phyloP scores from a whole-genome alignment of 2,113 vertebrate species.

The Gallinago paraguaiae region DNA sequence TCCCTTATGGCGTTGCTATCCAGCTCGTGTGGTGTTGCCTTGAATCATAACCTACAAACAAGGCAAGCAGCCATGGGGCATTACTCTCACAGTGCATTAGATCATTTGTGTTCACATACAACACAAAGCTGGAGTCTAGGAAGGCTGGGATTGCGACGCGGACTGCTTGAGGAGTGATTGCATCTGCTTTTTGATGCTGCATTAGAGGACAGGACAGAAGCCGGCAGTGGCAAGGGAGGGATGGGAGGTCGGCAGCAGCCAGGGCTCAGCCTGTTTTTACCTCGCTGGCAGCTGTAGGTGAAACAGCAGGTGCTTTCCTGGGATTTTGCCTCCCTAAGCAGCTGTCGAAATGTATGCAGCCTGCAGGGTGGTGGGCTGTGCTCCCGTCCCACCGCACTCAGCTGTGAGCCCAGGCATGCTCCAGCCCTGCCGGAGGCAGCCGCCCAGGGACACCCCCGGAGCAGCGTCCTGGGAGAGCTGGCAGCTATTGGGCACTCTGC shows the following conservation, averaged over 20 bases:
- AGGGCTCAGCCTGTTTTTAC: not conserved
- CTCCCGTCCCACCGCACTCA: accelerated
- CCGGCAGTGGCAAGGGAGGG: accelerated
- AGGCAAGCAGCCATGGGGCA: not conserved
- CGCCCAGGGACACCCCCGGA: not conserved
- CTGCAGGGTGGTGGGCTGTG: accelerated
- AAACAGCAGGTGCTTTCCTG: constrained; percentile 35
- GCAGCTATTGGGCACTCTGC: not conserved
- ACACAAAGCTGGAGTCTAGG: not conserved
- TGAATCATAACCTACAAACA: not conserved
- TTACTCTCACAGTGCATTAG: not conserved
- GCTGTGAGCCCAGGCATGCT: not conserved
- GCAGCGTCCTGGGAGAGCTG: not conserved
- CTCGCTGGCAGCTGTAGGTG: constrained; percentile 31
- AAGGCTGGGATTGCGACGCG: accelerated
- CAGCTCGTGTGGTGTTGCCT: not conserved
- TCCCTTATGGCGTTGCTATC: not conserved
- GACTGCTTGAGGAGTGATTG: not conserved
- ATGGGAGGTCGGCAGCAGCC: not conserved
- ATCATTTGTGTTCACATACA: not conserved
- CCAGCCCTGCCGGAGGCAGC: not conserved
- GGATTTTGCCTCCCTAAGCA: not conserved
- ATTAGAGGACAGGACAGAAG: not conserved
- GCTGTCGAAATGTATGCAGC: not conserved
- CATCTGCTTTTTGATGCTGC: not conserved